Base-by-base conservation (phyloP, 2,797 vertebrate genomes). In the Phalloptychus januarius region DNA sequence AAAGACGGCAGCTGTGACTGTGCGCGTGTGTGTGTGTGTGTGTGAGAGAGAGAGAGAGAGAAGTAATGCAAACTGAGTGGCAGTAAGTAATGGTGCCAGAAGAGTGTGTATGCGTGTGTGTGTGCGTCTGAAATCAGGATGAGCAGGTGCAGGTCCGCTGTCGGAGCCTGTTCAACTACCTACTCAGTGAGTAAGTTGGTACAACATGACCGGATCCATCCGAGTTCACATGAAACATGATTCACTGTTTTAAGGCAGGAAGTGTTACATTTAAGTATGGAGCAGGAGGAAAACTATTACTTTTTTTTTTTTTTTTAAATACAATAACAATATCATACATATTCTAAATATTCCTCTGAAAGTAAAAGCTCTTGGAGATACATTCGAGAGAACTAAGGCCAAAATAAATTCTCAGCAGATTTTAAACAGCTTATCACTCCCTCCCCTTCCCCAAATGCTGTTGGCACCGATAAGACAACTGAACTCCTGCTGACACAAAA, bases 61-160 rank as follows among this genome's bases (percentile, higher is more conserved):
- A 33, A 50, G 33, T 48, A 77, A 80, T 28, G 73, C 83, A 83
- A 85, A 89, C 65, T 71, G 72, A 80, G 74, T 65, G 72, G 77
- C 83, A 79, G 82, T 70, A 86, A 77, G 84, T 81, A 83, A 61
- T 50, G 76, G 72, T 87, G 87, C 87, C 86, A 89, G 81, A 81
- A 88, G 83, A 82, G 85, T 79, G 74, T 81, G 72, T 74, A 79
- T 75, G 72, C 80, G 85, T 78, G 80, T 72, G 82, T 67, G 84
- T 71, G 83, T 72, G 78, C 77, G 81, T 75, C 18, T 46, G 31
- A 88, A 89, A 86, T 79, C 79, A 38, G 75, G 85, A 76, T 69
- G 87, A 92, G 89, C 93, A 94, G 94, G 95, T 95, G 94, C 92
- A 89, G 83, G 77, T 82, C 83, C 93, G 84, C 94, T 82, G 45